Percentiles rank a stretch among this genome's conserved stretches.
Conservation (phyloP, 2,888 invertebrate genomes). For the Thera obeliscata region DNA sequence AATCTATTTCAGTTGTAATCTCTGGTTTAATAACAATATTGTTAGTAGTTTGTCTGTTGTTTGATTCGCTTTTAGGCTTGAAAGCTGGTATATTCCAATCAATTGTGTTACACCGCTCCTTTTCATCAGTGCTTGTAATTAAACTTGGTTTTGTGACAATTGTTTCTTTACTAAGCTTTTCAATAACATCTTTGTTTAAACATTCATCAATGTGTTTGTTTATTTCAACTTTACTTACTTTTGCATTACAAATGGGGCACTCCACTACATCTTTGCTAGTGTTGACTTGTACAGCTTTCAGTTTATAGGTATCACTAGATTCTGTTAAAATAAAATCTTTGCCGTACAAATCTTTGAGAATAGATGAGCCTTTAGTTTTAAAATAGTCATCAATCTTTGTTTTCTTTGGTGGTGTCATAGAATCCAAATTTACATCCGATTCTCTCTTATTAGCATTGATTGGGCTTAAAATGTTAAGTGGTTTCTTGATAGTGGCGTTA, state of each 20-base stretch:
- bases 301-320: constrained; percentile 39
- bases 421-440: constrained; percentile 39
- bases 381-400: constrained; percentile 75
- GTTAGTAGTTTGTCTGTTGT: neutral
- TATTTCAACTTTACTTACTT: constrained; percentile 62
- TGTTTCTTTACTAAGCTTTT: constrained; percentile 50
- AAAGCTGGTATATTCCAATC: constrained; percentile 5
- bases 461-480: constrained; percentile 1
- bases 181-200: constrained; percentile 68
- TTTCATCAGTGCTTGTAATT: constrained; percentile 18
- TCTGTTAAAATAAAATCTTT: constrained; percentile 62
- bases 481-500: neutral
- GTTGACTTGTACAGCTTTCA: constrained; percentile 43
- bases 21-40: constrained; percentile 2
- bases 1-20: neutral
- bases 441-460: constrained; percentile 57
- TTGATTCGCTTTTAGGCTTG: constrained; percentile 10
- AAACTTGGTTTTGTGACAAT: constrained; percentile 15
- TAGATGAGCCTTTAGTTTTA: constrained; percentile 56
- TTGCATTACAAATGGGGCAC: constrained; percentile 79
- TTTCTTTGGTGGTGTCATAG: constrained; percentile 60
- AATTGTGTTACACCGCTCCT: constrained; percentile 5
- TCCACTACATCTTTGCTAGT: constrained; percentile 50
- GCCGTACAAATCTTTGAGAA: constrained; percentile 75
- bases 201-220: constrained; percentile 79